phyloP scores from a whole-genome alignment of 2,888 invertebrate species.

The Eupeodes latifasciatus region DNA sequence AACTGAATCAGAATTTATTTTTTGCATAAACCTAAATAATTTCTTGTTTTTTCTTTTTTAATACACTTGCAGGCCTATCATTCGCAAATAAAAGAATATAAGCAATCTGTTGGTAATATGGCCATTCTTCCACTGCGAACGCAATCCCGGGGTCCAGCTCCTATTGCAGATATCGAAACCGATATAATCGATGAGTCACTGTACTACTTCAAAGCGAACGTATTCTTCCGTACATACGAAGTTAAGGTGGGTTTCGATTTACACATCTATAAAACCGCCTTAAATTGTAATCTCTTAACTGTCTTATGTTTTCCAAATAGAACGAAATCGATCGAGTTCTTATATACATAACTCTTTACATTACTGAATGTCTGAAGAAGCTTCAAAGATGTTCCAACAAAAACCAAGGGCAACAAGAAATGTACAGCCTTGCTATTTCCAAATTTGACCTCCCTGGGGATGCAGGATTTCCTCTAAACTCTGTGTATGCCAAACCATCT shows the following conservation, averaged over 20 bases:
- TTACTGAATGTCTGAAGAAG: conserved; percentile 98
- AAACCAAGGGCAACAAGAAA: conserved; percentile 95
- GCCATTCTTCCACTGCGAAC: conserved; percentile 96
- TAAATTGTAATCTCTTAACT: not conserved
- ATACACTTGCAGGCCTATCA: conserved; percentile 92
- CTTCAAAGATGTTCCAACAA: conserved; percentile 96
- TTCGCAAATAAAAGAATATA: conserved; percentile 92
- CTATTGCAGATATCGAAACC: conserved; percentile 88
- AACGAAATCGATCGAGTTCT: conserved; percentile 98
- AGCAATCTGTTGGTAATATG: conserved; percentile 93
- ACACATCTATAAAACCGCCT: not conserved
- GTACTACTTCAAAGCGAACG: conserved; percentile 99
- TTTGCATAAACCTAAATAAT: not conserved
- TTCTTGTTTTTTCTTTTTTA: not conserved
- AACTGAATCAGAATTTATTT: not conserved
- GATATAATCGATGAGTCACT: conserved; percentile 99
- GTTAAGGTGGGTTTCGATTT: conserved; percentile 90
- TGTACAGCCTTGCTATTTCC: conserved; percentile 97
- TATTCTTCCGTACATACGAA: conserved; percentile 99
- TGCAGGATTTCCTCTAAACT: conserved; percentile 95
- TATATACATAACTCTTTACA: conserved; percentile 98
- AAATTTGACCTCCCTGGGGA: conserved; percentile 99
- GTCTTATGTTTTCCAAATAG: conserved; percentile 85
- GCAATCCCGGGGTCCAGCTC: conserved; percentile 96
- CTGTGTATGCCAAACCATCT: conserved; percentile 95